Evolutionary conservation across 2,888 invertebrate species (phyloP).

Genomic region (Eupithecia insigniata): DNA sequence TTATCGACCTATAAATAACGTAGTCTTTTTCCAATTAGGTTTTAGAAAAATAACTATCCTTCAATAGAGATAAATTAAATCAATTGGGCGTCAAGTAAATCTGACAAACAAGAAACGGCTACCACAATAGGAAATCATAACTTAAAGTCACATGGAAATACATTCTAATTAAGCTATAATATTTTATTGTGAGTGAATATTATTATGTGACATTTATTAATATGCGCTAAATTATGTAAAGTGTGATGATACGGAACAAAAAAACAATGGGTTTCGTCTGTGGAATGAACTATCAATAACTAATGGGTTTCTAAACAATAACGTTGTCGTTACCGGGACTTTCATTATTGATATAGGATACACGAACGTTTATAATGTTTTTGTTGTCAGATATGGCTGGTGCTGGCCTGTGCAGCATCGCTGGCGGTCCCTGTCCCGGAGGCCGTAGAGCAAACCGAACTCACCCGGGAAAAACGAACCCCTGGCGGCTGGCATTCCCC

Average conservation of each 20-base stretch:
- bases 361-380: slow-evolving; percentile 23
- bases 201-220: not conserved
- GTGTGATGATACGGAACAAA: not conserved
- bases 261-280: not conserved
- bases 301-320: not conserved
- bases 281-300: not conserved
- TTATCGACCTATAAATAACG: not conserved
- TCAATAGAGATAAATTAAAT: too few relatives aligned
- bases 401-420: slow-evolving; percentile 81
- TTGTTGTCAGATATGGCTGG: slow-evolving; percentile 84
- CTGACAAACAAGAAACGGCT: not conserved
- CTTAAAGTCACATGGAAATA: not conserved
- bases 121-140: not conserved
- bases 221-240: not conserved
- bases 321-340: not conserved
- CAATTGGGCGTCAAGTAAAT: not conserved
- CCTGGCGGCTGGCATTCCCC: slow-evolving; percentile 81
- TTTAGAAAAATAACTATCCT: too few relatives aligned
- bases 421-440: slow-evolving; percentile 68
- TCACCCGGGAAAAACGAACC: slow-evolving; percentile 83
- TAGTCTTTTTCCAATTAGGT: not conserved
- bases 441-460: slow-evolving; percentile 58
- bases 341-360: not conserved
- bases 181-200: not conserved
- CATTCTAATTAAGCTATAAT: not conserved